Evolutionary conservation across 2,113 vertebrate species (phyloP).

Genomic region (Hydrochoerus hydrochaeris): DNA sequence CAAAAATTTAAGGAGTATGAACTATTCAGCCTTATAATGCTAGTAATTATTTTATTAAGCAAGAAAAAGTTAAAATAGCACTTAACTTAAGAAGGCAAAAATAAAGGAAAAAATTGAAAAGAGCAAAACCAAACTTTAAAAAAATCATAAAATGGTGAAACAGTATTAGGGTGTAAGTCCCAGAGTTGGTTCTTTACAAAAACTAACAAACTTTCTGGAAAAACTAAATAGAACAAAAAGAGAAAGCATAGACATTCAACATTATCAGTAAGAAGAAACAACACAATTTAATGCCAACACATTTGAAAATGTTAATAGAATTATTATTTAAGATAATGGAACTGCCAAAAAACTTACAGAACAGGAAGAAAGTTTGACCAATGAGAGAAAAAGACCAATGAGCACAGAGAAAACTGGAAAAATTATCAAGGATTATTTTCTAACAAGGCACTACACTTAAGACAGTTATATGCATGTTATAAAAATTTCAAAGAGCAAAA

Average conservation of each 20-base stretch:
- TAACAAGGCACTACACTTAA: constrained; percentile 76
- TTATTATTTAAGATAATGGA: constrained; percentile 3
- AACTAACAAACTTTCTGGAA: not conserved
- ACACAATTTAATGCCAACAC: not conserved
- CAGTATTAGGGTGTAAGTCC: not conserved
- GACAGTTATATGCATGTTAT: constrained; percentile 64
- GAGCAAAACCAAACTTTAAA: not conserved
- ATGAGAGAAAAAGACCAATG: not conserved
- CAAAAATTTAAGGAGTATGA: not conserved
- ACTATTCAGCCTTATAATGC: not conserved
- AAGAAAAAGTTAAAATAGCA: constrained; percentile 39
- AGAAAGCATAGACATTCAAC: not conserved
- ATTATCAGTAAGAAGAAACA: not conserved
- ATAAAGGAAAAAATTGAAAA: not conserved
- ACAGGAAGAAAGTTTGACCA: constrained; percentile 4
- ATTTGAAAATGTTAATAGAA: not conserved
- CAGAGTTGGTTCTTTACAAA: constrained; percentile 9
- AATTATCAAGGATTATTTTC: constrained; percentile 48
- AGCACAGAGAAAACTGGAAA: not conserved
- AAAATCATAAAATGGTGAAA: not conserved
- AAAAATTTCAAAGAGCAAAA: constrained; percentile 70
- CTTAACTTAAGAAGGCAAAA: constrained; percentile 19
- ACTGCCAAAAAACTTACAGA: not conserved
- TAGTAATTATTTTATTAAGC: not conserved
- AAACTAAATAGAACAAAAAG: constrained; percentile 27